Conservation (phyloP, 2,888 invertebrate species). For the Philopedon plagiatum region DNA sequence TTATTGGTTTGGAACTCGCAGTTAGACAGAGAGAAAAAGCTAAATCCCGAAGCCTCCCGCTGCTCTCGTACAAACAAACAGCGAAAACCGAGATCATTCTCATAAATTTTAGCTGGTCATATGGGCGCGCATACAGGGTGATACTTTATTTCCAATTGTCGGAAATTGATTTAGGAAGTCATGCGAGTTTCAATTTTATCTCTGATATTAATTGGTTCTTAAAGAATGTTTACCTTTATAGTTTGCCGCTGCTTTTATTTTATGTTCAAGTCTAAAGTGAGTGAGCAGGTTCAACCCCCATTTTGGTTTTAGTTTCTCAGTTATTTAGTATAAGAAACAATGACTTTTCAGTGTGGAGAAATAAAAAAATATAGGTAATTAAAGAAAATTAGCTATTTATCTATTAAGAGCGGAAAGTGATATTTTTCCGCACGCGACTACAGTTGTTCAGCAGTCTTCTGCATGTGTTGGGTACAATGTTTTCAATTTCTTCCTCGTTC, state of each 20-base stretch:
- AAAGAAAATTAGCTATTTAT: too few relatives aligned
- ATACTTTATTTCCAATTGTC: slow-evolving; percentile 47
- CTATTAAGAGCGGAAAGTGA: too few relatives aligned
- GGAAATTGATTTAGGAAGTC: slow-evolving; percentile 48
- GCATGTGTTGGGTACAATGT: too few relatives aligned
- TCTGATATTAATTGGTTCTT: slow-evolving; percentile 42
- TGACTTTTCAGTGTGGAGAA: too few relatives aligned
- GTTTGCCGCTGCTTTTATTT: slow-evolving; percentile 38
- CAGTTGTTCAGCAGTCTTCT: too few relatives aligned
- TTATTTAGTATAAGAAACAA: too few relatives aligned
- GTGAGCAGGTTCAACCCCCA: too few relatives aligned
- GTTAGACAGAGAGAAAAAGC: slow-evolving; percentile 37
- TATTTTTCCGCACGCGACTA: too few relatives aligned
- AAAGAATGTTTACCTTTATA: slow-evolving; percentile 31
- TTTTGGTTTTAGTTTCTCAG: too few relatives aligned
- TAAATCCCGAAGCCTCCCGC: slow-evolving; percentile 53
- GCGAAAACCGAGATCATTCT: slow-evolving; percentile 52
- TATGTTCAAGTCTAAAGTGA: too few relatives aligned
- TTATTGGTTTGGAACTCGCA: slow-evolving; percentile 48
- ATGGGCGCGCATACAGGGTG: slow-evolving; percentile 47
- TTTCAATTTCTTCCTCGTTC: too few relatives aligned
- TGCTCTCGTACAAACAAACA: slow-evolving; percentile 56
- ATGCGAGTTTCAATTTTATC: slow-evolving; percentile 41
- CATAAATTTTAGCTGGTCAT: slow-evolving; percentile 49
- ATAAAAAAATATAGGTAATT: too few relatives aligned